Evolutionary conservation across 2,113 vertebrate species (phyloP), one percentile per base, ranked within the genome.

Genomic region (Sinocyclocheilus anophthalmus): DNA sequence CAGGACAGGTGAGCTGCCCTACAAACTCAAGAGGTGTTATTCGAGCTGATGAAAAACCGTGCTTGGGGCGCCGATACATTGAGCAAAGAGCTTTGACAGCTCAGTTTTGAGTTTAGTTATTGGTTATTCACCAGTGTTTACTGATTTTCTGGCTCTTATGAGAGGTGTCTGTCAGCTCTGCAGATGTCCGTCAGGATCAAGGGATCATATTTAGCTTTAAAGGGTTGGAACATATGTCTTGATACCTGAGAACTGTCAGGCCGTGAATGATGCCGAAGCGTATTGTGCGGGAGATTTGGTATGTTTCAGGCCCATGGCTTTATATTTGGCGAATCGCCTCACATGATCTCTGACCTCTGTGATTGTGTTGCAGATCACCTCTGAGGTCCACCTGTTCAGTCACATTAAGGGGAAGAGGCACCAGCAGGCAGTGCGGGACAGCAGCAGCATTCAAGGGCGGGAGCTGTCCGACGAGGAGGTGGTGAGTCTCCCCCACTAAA

Each of bases 391-490:
- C 94, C 97, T 99, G 91, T 99, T 98, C 91, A 99, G 98, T 90
- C 98, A 99, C 92, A 98, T 97, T 89, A 99, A 98, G 94, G 98
- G 98, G 42, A 98, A 96, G 90, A 96, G 96, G 63, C 98, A 99
- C 89, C 98, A 99, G 84, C 97, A 99, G 90, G 96, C 97, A 2
- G 98, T 99, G 86, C 95, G 98, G 91, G 98, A 99, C 92, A 97
- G 97, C 89, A 99, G 97, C 90, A 99, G 97, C 89, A 99, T 99
- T 93, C 98, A 99, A 89, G 98, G 98, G 33, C 95, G 98, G 86
- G 98, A 99, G 90, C 96, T 99, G 84, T 99, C 98, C 0, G 98
- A 99, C 87, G 98, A 99, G 93, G 98, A 99, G 96, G 98, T 99
- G 96, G 98, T 99, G 89, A 90, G 97, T 95, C 9, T 37, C 16